phyloP scores from a whole-genome alignment of 2,888 invertebrate genomes.

The Meloe dianella region DNA sequence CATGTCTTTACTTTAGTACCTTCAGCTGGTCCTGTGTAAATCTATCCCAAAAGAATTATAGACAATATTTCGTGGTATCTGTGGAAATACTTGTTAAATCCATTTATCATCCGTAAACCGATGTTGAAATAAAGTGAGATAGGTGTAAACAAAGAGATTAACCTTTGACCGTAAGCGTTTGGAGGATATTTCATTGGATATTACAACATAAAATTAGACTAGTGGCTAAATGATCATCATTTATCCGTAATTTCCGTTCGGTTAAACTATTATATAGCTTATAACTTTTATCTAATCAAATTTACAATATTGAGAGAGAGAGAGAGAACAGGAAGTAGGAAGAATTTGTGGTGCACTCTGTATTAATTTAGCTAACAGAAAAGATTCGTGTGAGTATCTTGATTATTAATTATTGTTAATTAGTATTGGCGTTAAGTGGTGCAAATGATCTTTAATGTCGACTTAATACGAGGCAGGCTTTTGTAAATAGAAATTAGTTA shows the following conservation, averaged over 20 bases:
- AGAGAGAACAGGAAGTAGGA: neutral
- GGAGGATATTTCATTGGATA: neutral
- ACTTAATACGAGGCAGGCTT: neutral
- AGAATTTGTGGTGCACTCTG: no score
- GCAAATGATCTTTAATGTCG: neutral
- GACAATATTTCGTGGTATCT: no score
- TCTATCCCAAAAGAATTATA: no score
- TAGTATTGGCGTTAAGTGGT: no score
- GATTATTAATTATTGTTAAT: no score
- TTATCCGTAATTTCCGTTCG: slow-evolving; percentile 29
- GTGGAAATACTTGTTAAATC: neutral
- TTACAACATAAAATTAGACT: neutral
- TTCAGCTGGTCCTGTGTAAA: no score
- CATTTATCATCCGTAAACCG: neutral
- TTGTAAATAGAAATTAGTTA: neutral
- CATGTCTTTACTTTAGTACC: no score
- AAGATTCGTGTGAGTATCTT: no score
- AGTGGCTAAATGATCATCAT: slow-evolving; percentile 23
- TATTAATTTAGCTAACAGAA: no score
- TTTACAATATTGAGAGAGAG: neutral
- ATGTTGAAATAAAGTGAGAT: neutral
- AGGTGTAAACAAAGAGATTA: neutral
- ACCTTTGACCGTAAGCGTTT: neutral
- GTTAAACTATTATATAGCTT: neutral
- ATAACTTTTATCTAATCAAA: neutral